Evolutionary conservation across 2,797 vertebrate species (phyloP), one percentile per base, ranked within the genome.

Genomic region (Alcedo atthis): DNA sequence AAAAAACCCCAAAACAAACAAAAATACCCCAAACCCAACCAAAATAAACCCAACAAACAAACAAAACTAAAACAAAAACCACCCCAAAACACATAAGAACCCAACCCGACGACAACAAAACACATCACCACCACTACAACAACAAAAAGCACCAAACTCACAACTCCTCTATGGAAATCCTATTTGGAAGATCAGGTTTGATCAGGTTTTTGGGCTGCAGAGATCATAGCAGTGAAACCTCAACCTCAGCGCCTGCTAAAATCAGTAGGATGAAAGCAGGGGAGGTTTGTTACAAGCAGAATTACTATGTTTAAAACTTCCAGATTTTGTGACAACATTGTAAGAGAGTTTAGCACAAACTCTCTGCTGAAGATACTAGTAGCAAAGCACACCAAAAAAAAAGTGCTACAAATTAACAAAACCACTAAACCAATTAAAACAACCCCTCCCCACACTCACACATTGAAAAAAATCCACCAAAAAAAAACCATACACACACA

Each of bases 321-420:
- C 6, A 3, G 43, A 32, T 49, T 35, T 57, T 76, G 32, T 35
- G 58, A 54, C 2, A 15, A 48, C 16, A 40, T 33, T 55, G 8
- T 19, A 48, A 33, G 37, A 30, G 37, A 64, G 25, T 57, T 83
- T 7, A 83, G 59, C 11, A 58, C 11, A 11, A 64, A 26, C 24
- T 68, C 5, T 6, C 8, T 0, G 0, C 24, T 19, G 25, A 49
- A 82, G 13, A 86, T 28, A 66, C 5, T 5, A 12, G 9, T 35
- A 66, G 45, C 43, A 58, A 46, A 48, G 46, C 43, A 45, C 19
- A 21, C 43, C 43, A 45, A 8, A 43, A 43, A 43, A 43, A 43
- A 43, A 43, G 12, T 37, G 37, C 37, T 37, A 37, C 37, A 18
- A 22, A 46, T 37, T 37, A 46, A 46, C 21, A 46, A 46, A 46